phyloP scores from a whole-genome alignment of 1,140 invertebrate species.

The Drosophila tani region DNA sequence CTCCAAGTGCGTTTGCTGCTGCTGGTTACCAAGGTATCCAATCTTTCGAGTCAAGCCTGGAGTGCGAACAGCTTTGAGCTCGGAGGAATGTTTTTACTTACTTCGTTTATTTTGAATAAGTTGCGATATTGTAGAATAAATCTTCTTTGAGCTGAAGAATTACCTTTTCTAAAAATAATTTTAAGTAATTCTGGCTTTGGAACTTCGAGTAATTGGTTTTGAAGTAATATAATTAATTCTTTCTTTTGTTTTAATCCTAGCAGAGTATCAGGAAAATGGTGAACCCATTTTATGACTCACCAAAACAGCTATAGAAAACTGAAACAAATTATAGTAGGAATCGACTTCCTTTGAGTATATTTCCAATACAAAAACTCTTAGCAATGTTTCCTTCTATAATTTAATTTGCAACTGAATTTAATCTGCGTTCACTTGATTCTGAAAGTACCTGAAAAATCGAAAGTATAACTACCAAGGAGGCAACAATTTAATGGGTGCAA shows the following conservation, averaged over 20 bases:
- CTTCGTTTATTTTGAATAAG: background rate
- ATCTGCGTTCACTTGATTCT: background rate
- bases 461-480: slow-evolving; percentile 56
- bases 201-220: background rate
- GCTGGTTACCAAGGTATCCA: slow-evolving; percentile 2
- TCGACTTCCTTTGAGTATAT: too few species aligned
- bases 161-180: background rate
- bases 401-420: background rate
- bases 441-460: background rate
- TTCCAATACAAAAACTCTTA: background rate
- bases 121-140: too few species aligned
- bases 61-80: background rate
- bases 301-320: too few species aligned
- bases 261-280: too few species aligned
- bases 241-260: too few species aligned
- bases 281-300: too few species aligned
- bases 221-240: background rate
- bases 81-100: background rate
- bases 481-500: slow-evolving; percentile 47
- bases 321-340: too few species aligned
- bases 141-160: too few species aligned
- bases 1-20: background rate
- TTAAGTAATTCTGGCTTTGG: background rate
- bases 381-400: background rate
- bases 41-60: background rate